phyloP scores from a whole-genome alignment of 1,140 invertebrate species.

The Meteorus sp. region DNA sequence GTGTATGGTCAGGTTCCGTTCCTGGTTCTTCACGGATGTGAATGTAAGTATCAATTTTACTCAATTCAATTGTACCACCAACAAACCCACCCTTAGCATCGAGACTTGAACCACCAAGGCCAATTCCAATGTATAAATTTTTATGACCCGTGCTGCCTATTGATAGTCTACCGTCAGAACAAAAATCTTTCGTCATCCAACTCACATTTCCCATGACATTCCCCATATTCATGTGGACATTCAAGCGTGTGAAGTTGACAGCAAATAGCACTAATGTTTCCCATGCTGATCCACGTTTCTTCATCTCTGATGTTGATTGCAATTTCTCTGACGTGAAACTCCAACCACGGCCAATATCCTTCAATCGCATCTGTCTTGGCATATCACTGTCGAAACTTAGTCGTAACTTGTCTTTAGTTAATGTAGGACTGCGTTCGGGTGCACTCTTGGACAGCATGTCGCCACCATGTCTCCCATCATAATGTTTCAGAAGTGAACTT shows the following conservation, averaged over 20 bases:
- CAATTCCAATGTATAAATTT: slow-evolving; percentile 87
- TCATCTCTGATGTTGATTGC: slow-evolving; percentile 55
- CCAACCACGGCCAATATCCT: slow-evolving; percentile 59
- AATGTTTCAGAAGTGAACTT: slow-evolving; percentile 49
- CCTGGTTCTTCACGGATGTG: slow-evolving; percentile 88
- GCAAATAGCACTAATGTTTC: slow-evolving; percentile 95
- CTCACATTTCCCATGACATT: slow-evolving; percentile 97
- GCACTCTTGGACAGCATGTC: slow-evolving; percentile 51
- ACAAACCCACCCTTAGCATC: slow-evolving; percentile 96
- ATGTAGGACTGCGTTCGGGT: slow-evolving; percentile 55
- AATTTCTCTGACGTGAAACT: slow-evolving; percentile 58
- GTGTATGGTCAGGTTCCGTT: slow-evolving; percentile 84
- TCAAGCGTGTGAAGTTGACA: slow-evolving; percentile 91
- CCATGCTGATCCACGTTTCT: slow-evolving; percentile 73
- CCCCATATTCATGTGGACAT: slow-evolving; percentile 98
- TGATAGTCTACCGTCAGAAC: slow-evolving; percentile 86
- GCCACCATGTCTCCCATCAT: slow-evolving; percentile 43
- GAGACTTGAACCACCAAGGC: slow-evolving; percentile 84
- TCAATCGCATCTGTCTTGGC: slow-evolving; percentile 54
- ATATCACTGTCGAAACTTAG: slow-evolving; percentile 60
- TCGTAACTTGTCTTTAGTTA: slow-evolving; percentile 60
- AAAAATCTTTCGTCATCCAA: slow-evolving; percentile 91
- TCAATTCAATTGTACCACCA: slow-evolving; percentile 89
- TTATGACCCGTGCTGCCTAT: slow-evolving; percentile 94
- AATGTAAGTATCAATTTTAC: slow-evolving; percentile 84